Evolutionary conservation across 2,888 invertebrate genomes (phyloP), one percentile per base, ranked within the genome.

Genomic region (Phanerotoma sp.): DNA sequence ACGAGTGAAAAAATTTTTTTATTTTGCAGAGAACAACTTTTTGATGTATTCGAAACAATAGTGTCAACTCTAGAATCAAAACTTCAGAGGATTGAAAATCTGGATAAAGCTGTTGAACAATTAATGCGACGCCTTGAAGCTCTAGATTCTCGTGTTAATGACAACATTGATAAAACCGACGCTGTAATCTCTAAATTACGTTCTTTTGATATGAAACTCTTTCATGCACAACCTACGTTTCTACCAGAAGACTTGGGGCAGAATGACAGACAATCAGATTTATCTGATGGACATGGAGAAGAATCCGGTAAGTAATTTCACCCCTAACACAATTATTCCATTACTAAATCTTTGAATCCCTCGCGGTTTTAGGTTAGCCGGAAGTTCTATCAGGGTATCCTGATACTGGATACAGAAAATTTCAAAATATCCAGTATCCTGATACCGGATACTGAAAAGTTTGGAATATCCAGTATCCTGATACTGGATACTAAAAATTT

Each of bases 31-130:
- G 92, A 92, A 78, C 90, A 91, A 77, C 83, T 93, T 61, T 88
- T 91, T 79, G 90, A 90, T 75, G 89, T 93, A 51, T 93, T 93
- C 79, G 93, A 93, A 78, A 91, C 91, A 51, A 91, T 94, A 64
- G 91, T 93, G 56, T 90, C 91, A 66, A 93, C 92, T 21, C 79
- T 93, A 66, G 93, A 93, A 77, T 89, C 91, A 5, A 93, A 93
- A 79, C 80, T 93, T 11, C 91, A 92, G 74, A 82, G 92, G 65
- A 91, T 93, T 72, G 93, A 93, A 71, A 92, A 91, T 74, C 78
- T 93, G 54, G 93, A 93, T 76, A 89, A 90, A 77, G 91, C 92
- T 0, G 90, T 93, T 2, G 92, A 93, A 72, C 90, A 91, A 71
- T 79, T 93, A 54, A 91, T 91, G 90, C 81, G 91, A 64, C 82